Evolutionary conservation across 2,113 vertebrate genomes (phyloP).

Genomic region (Tichodroma muraria): DNA sequence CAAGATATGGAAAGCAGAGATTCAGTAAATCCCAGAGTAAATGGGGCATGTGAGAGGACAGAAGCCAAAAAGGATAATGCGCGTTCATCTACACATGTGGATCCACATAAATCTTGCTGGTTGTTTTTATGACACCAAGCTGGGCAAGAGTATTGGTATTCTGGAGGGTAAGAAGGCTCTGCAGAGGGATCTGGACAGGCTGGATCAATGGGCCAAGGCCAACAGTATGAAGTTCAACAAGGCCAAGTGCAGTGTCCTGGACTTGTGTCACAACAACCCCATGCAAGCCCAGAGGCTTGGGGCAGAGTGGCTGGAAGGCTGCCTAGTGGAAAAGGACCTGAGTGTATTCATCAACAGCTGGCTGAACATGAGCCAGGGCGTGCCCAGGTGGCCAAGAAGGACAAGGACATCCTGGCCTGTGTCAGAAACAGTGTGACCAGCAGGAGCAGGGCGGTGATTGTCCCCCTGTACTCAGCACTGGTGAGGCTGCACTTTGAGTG

Average conservation of each 20-base stretch:
- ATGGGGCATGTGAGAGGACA: background rate
- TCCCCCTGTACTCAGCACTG: accelerated
- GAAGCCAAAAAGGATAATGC: background rate
- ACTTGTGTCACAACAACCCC: background rate
- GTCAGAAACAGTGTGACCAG: background rate
- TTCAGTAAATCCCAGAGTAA: background rate
- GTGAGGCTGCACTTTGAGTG: accelerated
- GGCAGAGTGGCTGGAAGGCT: background rate
- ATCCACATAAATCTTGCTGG: background rate
- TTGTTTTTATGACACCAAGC: background rate
- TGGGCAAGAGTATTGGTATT: background rate
- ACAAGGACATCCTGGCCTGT: background rate
- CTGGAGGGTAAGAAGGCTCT: background rate
- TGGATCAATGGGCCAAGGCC: background rate
- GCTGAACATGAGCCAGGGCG: accelerated
- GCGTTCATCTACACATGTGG: background rate
- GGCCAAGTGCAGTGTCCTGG: background rate
- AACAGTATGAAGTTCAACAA: background rate
- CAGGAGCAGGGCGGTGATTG: background rate
- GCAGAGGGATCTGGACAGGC: background rate
- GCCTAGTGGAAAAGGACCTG: background rate
- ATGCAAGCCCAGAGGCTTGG: background rate
- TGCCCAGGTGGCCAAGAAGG: background rate
- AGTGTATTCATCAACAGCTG: accelerated
- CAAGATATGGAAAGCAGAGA: background rate